These are phyloP conservation scores for Neolamprologus caudopunctatus DNA, from an alignment of 2,113 vertebrate genomes.

Conservation along the genomic window DNA sequence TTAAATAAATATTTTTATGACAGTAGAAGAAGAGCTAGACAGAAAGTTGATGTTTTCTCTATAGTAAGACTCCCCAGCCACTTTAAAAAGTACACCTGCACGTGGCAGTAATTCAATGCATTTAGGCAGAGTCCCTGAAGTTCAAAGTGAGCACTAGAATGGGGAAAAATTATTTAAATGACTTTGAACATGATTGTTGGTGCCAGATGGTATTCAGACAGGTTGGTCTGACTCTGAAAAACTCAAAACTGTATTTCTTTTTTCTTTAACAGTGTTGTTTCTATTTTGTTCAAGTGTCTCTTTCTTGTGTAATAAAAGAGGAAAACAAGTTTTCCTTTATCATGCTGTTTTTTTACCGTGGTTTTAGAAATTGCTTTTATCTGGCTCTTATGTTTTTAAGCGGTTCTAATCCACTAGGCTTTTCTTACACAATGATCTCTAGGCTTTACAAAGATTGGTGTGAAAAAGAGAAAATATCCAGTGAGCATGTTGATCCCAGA, in stretches of 20 bases:
- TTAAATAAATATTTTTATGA: background rate
- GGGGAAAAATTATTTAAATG: rapidly evolving
- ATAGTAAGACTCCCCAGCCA: background rate
- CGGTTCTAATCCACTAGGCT: background rate
- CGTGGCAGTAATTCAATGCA: rapidly evolving
- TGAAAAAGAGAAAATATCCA: background rate
- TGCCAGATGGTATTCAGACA: background rate
- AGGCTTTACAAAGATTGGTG: background rate
- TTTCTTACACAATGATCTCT: background rate
- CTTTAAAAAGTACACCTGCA: background rate
- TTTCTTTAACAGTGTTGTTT: background rate
- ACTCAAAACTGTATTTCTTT: background rate
- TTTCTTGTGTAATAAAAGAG: background rate
- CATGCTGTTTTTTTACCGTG: rapidly evolving
- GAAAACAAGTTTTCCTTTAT: background rate
- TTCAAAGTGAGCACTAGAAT: background rate
- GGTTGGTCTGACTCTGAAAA: rapidly evolving
- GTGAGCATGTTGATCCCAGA: background rate
- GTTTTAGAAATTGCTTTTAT: background rate
- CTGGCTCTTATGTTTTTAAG: background rate
- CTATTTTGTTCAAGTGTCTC: background rate
- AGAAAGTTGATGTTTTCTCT: background rate
- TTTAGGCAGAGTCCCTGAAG: background rate
- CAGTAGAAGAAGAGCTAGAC: background rate
- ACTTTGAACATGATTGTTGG: background rate